Base-by-base conservation (phyloP, 2,113 vertebrate species). In the Sclerurus mexicanus region DNA sequence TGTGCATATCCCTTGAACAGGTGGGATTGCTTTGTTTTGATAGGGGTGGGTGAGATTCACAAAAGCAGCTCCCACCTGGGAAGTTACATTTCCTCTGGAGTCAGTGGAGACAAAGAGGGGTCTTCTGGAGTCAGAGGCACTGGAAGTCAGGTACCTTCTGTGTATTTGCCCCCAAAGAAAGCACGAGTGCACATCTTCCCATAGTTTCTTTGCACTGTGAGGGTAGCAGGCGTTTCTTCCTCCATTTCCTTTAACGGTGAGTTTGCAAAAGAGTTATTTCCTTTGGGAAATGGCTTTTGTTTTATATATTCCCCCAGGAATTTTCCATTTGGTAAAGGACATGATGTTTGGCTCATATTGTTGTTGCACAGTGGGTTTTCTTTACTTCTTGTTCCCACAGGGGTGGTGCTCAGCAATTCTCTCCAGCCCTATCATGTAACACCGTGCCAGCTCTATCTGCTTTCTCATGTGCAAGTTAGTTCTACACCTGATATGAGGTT, bases 301-400 rank as follows among this genome's bases (percentile, higher is more conserved):
- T 80, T 78, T 55, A 9, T 75, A 14, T 75, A 52, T 81, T 75
- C 52, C 39, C 14, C 10, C 47, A 60, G 73, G 59, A 81, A 67
- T 78, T 94, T 97, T 90, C 50, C 64, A 49, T 78, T 95, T 89
- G 47, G 53, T 75, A 52, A 72, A 59, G 66, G 67, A 64, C 60
- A 49, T 52, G 2, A 13, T 40, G 60, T 86, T 89, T 87, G 33
- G 35, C 90, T 93, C 72, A 39, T 74, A 35, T 47, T 81, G 37
- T 77, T 14, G 13, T 71, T 71, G 60, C 40, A 59, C 60, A 86
- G 35, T 0, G 0, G 47, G 33, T 71, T 95, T 64, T 67, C 68
- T 88, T 60, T 40, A 91, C 64, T 58, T 28, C 68, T 71, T 72
- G 42, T 84, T 77, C 53, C 72, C 64, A 47, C 35, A 85, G 86